A percentile compares a stretch with the other conserved stretches of the same genome.
These are phyloP conservation scores for Lethrus apterus DNA, from an alignment of 1,140 invertebrate species.

Conservation along the genomic window DNA sequence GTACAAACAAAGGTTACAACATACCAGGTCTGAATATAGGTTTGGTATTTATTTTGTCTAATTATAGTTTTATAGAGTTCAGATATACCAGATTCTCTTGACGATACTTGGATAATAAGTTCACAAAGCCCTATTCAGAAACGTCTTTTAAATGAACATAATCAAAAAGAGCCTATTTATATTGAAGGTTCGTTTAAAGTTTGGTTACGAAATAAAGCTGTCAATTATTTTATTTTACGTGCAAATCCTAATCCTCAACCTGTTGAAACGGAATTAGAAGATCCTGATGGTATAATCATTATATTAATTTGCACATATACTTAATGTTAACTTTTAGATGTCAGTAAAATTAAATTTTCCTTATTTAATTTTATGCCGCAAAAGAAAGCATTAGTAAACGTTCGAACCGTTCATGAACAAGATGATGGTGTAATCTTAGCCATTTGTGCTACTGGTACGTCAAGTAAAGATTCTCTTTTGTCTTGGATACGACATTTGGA, in stretches of 20 bases:
- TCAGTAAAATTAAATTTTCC: constrained; percentile 55
- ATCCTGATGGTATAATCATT: constrained; percentile 54
- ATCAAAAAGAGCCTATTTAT: constrained; percentile 60
- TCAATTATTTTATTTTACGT: constrained; percentile 82
- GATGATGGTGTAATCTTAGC: constrained; percentile 85
- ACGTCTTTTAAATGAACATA: constrained; percentile 64
- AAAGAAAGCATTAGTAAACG: constrained; percentile 39
- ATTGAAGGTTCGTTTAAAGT: constrained; percentile 84
- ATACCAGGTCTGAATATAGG: constrained; percentile 64
- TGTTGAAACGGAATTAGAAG: constrained; percentile 38
- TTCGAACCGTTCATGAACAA: constrained; percentile 80
- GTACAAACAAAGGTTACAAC: constrained; percentile 60
- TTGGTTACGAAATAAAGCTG: constrained; percentile 64
- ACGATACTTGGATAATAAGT: constrained; percentile 91
- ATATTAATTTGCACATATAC: too few species aligned
- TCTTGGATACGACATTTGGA: constrained; percentile 89
- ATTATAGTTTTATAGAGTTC: constrained; percentile 46
- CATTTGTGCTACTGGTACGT: constrained; percentile 62
- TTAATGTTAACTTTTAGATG: too few species aligned
- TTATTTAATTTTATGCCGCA: constrained; percentile 47
- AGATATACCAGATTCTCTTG: constrained; percentile 66
- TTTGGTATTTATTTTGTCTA: too few species aligned
- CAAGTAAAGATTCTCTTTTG: constrained; percentile 78
- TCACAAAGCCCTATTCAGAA: constrained; percentile 75
- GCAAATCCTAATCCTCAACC: constrained; percentile 50